Evolutionary conservation across 2,797 vertebrate genomes (phyloP), one percentile per base, ranked within the genome.

Genomic region (Gambelia wislizenii): DNA sequence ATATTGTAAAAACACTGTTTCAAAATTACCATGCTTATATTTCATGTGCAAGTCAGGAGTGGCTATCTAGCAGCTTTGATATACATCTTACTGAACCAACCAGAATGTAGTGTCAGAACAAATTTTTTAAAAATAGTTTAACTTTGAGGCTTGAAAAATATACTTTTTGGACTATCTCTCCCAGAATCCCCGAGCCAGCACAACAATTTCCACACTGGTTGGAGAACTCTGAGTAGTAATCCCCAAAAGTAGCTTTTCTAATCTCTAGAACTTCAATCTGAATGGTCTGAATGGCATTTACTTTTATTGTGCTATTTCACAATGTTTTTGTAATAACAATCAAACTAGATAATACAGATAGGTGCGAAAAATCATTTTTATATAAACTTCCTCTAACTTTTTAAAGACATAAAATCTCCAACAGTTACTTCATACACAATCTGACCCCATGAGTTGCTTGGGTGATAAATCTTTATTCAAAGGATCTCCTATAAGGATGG

Each of bases 41-140:
- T 92, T 90, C 88, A 90, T 47, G 36, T 84, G 49, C 69, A 92
- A 88, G 89, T 69, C 77, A 47, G 91, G 72, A 79, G 22, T 10
- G 74, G 77, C 85, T 92, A 85, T 90, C 33, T 69, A 87, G 82
- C 59, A 84, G 42, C 84, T 77, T 59, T 89, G 87, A 88, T 84
- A 69, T 22, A 91, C 83, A 82, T 69, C 84, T 78, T 90, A 74
- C 77, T 80, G 42, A 93, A 92, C 77, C 74, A 49, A 84, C 88
- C 49, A 81, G 64, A 87, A 87, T 39, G 77, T 89, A 47, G 87
- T 87, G 52, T 89, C 77, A 92, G 64, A 83, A n/a, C 67, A 70
- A 78, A 33, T 42, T 27, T 27, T 86, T 52, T 18, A 33, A 86
- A 86, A 79, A 77, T 64, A 39, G 54, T 86, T 47, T 44, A 27